These are phyloP conservation scores for Lepus timidus DNA, from an alignment of 2,113 vertebrate genomes.

Conservation along the genomic window DNA sequence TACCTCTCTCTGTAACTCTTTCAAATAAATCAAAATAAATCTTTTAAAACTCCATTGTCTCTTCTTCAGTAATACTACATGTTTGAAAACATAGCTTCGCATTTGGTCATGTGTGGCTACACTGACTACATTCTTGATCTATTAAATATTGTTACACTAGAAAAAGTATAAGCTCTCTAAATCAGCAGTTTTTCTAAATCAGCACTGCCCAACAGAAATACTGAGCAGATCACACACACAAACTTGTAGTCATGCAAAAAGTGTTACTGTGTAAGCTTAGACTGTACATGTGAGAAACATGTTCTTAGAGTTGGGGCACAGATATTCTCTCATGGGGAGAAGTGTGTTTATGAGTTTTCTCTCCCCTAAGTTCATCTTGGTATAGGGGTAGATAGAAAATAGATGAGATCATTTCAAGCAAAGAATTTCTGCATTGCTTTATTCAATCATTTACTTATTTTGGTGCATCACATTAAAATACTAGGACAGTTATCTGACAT, in stretches of 20 bases:
- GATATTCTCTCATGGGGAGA: neutral
- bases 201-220: neutral
- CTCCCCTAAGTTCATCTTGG: neutral
- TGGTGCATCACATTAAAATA: neutral
- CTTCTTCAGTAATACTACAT: neutral
- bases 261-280: neutral
- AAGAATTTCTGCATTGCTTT: neutral
- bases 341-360: neutral
- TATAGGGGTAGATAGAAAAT: neutral
- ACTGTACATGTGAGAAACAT: neutral
- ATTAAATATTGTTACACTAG: neutral
- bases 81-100: neutral
- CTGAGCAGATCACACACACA: neutral
- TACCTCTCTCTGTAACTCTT: too few species aligned
- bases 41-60: neutral
- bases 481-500: neutral
- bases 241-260: neutral
- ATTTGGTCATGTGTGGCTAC: fast-evolving
- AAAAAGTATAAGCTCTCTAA: neutral
- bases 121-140: neutral
- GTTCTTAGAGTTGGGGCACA: neutral
- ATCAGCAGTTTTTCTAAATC: neutral
- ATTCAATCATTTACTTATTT: neutral
- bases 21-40: too few species aligned
- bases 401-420: neutral